Evolutionary conservation across 2,113 vertebrate species (phyloP), one percentile per base, ranked within the genome.

Genomic region (Cryptomyrus ogoouensis): DNA sequence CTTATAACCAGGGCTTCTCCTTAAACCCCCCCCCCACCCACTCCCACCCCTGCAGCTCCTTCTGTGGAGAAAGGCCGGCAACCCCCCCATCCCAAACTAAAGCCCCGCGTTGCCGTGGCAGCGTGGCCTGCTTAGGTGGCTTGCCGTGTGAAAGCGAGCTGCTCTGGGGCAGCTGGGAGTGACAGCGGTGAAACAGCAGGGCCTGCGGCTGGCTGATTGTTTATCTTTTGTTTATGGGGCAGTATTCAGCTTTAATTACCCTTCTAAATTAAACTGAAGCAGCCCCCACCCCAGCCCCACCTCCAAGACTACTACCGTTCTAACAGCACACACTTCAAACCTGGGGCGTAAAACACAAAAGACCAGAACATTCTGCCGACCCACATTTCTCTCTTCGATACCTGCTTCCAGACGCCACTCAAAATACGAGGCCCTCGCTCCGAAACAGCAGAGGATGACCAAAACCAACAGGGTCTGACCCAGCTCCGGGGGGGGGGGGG

Each of bases 181-280:
- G 96, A 96, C 96, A 95, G 96, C 97, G 96, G 97, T 98, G 97
- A 98, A 98, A 97, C 98, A 98, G 98, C 97, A 97, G 97, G 97
- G 96, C 97, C 96, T 74, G 92, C 96, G 95, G 95, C 96, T 96
- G 96, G 96, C 98, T 98, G 98, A 98, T 98, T 98, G 97, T 98
- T 98, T 98, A 98, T 98, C 98, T 99, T 98, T 98, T 99, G 98
- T 99, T 99, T 98, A 98, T 98, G 97, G 98, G 97, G 97, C 96
- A 97, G 97, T 98, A 98, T 99, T 98, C 97, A 97, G 97, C 96
- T 98, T 98, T 99, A 99, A 99, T 99, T 99, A 98, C 97, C 96
- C 97, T 97, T 97, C 97, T 99, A 99, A 99, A 99, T 99, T 99
- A 98, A 98, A 97, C 96, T 97, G 96, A 98, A 99, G 99, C 97